Base-by-base conservation (phyloP, 2,797 vertebrate genomes). In the Chrysocyon brachyurus region DNA sequence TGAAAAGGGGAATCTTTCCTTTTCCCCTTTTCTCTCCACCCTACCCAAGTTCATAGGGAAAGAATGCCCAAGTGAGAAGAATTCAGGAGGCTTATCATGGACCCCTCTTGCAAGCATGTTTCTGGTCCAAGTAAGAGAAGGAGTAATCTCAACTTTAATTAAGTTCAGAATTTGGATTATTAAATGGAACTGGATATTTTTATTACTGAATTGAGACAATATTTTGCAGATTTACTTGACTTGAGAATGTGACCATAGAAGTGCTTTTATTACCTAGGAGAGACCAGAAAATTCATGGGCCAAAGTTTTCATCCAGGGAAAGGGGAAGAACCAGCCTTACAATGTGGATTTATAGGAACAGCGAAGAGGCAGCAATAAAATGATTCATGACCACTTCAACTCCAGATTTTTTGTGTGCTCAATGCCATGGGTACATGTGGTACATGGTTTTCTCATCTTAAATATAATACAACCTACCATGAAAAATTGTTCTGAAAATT, bases 241-340 rank as follows among this genome's bases (percentile, higher is more conserved):
- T 95, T 86, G 57, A 94, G 59, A 40, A 88, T 57, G 81, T 82
- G 78, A 40, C 92, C 0, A 0, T 49, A 57, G 61, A 93, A 63
- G 54, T 73, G 61, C 31, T 95, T 94, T 97, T 91, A 84, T 95
- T 78, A 63, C 52, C 36, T 91, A 81, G 81, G 33, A 97, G 92
- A 87, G 70, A 66, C 22, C 31, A 85, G 81, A 87, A 96, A 87
- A 46, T 94, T 73, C 90, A 57, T 31, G 31, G 33, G 75, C 49
- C 85, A 68, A 85, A 63, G 63, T 85, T 94, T 92, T 92, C 70
- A 73, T 66, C 28, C 56, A 54, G 59, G 56, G 31, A 5, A 31
- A 52, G 21, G 49, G 8, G 6, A 81, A 81, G 61, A 63, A 68
- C 16, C 1, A 16, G 11, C 26, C 16, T n/a, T 59, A 57, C 64